phyloP scores from a whole-genome alignment of 2,113 vertebrate species.

The Engraulis encrasicolus region DNA sequence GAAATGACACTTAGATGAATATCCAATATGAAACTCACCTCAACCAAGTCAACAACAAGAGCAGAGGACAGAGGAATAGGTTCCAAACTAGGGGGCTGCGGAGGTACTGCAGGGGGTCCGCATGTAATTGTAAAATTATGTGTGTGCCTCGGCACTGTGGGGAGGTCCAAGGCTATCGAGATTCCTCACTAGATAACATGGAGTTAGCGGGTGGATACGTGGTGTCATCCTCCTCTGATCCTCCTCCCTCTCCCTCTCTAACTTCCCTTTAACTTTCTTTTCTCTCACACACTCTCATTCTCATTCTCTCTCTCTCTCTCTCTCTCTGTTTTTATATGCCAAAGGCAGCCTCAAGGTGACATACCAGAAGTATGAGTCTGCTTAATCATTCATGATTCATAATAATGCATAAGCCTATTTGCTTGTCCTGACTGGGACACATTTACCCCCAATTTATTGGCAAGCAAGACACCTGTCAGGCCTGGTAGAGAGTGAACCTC shows the following conservation, averaged over 20 bases:
- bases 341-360: conserved; percentile 67
- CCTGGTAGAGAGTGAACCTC: not conserved
- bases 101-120: too few species aligned
- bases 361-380: conserved; percentile 53
- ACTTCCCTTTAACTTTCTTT: not conserved
- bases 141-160: conserved; percentile 19
- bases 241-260: conserved; percentile 8
- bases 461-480: conserved; percentile 55
- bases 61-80: too few species aligned
- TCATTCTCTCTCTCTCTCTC: not conserved
- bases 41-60: too few species aligned
- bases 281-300: not conserved
- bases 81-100: too few species aligned
- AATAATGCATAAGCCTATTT: conserved; percentile 65
- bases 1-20: too few species aligned
- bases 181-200: conserved; percentile 70
- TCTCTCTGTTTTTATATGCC: not conserved
- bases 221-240: conserved; percentile 52
- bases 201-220: conserved; percentile 54
- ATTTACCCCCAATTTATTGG: conserved; percentile 64
- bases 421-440: conserved; percentile 54
- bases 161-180: conserved; percentile 67
- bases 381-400: conserved; percentile 69
- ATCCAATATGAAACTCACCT: too few species aligned
- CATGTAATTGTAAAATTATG: conserved; percentile 11